Evolutionary conservation across 2,113 vertebrate species (phyloP).

Genomic region (Notarius lentiginosus): DNA sequence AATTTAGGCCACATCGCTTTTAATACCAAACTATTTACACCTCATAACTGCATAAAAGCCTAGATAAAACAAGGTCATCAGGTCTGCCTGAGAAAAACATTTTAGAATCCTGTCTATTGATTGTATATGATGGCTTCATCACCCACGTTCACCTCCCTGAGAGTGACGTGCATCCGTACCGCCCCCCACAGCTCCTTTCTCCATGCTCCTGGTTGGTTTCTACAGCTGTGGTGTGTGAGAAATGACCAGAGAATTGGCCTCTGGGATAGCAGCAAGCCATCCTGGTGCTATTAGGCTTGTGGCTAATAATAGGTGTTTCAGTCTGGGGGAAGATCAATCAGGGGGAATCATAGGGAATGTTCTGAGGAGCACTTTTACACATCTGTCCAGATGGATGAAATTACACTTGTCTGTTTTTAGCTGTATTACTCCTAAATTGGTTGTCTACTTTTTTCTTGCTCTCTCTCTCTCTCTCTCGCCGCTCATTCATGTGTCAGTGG

Average conservation of each 20-base stretch:
- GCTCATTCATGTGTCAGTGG: slow-evolving; percentile 77
- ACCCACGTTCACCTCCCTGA: slow-evolving; percentile 42
- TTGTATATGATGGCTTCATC: slow-evolving; percentile 54
- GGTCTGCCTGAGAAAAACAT: slow-evolving; percentile 25
- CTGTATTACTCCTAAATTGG: slow-evolving; percentile 83
- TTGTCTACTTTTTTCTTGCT: slow-evolving; percentile 69
- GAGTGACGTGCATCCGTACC: slow-evolving; percentile 19
- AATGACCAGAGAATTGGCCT: slow-evolving; percentile 84
- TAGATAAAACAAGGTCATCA: slow-evolving; percentile 32
- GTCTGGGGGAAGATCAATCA: slow-evolving; percentile 81
- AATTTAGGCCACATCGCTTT: slow-evolving; percentile 35
- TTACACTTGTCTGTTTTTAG: slow-evolving; percentile 85
- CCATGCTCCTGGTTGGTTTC: slow-evolving; percentile 68
- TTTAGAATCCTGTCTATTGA: slow-evolving; percentile 39
- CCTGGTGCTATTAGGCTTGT: slow-evolving; percentile 84
- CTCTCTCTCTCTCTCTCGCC: slow-evolving; percentile 16
- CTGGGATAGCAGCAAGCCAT: slow-evolving; percentile 80
- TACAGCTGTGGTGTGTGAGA: slow-evolving; percentile 82
- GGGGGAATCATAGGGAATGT: slow-evolving; percentile 79
- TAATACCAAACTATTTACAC: slow-evolving; percentile 56
- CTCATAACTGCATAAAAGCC: slow-evolving; percentile 19
- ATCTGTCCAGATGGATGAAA: slow-evolving; percentile 83
- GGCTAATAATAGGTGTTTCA: slow-evolving; percentile 87
- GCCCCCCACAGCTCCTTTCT: slow-evolving; percentile 45
- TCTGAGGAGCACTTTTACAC: slow-evolving; percentile 79